Conservation (phyloP, 2,888 invertebrate species). For the Coenonympha glycerion region DNA sequence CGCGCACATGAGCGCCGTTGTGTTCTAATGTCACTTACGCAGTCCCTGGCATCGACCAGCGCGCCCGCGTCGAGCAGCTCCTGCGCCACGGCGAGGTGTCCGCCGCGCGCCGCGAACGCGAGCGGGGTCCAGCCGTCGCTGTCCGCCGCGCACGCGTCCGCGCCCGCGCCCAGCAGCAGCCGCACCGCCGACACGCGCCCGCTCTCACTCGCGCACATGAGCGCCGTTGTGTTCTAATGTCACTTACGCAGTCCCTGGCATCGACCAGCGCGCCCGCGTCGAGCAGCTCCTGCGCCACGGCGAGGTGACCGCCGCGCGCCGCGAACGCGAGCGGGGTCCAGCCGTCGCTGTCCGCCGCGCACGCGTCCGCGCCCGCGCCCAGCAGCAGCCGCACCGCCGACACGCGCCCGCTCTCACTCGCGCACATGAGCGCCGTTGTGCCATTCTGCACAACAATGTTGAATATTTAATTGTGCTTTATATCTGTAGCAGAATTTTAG, state of each 20-base stretch:
- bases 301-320: slow-evolving; percentile 89
- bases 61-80: too few relatives aligned
- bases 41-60: too few relatives aligned
- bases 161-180: too few relatives aligned
- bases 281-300: slow-evolving; percentile 86
- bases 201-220: background rate
- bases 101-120: too few relatives aligned
- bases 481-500: too few relatives aligned
- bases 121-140: too few relatives aligned
- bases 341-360: slow-evolving; percentile 93
- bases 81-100: too few relatives aligned
- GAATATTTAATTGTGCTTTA: background rate
- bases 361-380: slow-evolving; percentile 93
- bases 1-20: slow-evolving; percentile 94
- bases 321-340: slow-evolving; percentile 95
- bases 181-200: too few relatives aligned
- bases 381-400: slow-evolving; percentile 90
- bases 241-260: slow-evolving; percentile 87
- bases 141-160: too few relatives aligned
- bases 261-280: slow-evolving; percentile 91
- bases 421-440: slow-evolving; percentile 94
- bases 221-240: background rate
- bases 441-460: slow-evolving; percentile 82
- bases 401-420: slow-evolving; percentile 88
- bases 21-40: too few relatives aligned